These are phyloP conservation scores for Bugula neritina DNA, from an alignment of 2,888 invertebrate species.

Conservation along the genomic window DNA sequence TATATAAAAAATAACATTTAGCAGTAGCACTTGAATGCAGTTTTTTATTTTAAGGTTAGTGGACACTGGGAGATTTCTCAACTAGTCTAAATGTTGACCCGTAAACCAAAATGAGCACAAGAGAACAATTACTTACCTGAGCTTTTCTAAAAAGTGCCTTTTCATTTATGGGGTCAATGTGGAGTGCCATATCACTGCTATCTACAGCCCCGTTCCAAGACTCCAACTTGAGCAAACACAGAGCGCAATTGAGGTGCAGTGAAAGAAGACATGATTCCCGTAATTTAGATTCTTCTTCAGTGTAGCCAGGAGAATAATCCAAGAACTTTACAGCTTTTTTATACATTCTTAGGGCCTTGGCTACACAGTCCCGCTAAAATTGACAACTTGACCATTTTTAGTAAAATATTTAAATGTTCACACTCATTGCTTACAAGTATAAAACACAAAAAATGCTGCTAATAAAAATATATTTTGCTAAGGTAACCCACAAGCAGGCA, in stretches of 20 bases:
- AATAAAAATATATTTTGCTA: too few species aligned
- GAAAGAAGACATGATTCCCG: slow-evolving; percentile 60
- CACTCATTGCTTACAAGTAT: too few species aligned
- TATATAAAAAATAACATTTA: too few species aligned
- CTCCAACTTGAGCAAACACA: slow-evolving; percentile 71
- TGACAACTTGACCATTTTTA: neutral
- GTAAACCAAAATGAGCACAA: too few species aligned
- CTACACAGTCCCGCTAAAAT: neutral
- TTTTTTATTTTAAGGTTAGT: too few species aligned
- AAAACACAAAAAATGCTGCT: too few species aligned
- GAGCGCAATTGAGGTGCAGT: slow-evolving; percentile 71
- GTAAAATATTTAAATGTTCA: too few species aligned
- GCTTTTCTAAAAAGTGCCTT: slow-evolving; percentile 86
- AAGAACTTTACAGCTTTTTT: neutral
- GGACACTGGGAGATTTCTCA: too few species aligned
- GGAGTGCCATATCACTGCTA: slow-evolving; percentile 71
- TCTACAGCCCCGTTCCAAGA: slow-evolving; percentile 67
- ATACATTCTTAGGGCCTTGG: neutral
- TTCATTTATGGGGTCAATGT: slow-evolving; percentile 68
- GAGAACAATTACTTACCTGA: slow-evolving; percentile 55
- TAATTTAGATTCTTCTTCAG: neutral
- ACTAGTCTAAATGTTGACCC: too few species aligned
- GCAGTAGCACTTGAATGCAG: too few species aligned
- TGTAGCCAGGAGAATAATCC: slow-evolving; percentile 30
- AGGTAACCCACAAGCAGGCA: too few species aligned